Evolutionary conservation across 2,888 invertebrate genomes (phyloP).

Genomic region (Perizoma flavofasciatum): DNA sequence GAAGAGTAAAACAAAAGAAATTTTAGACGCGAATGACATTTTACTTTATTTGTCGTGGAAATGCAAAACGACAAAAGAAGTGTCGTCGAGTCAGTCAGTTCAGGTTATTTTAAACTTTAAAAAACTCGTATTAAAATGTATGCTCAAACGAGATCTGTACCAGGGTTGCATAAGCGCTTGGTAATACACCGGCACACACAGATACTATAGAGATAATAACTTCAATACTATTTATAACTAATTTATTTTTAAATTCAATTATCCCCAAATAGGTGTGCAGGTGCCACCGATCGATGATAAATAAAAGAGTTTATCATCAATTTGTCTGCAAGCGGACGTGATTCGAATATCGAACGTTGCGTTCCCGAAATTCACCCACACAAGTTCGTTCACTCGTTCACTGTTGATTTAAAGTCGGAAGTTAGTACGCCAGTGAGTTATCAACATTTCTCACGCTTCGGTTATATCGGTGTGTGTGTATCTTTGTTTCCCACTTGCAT

Average conservation of each 20-base stretch:
- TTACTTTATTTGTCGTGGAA: constrained; percentile 78
- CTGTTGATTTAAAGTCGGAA: constrained; percentile 72
- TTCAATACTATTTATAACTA: constrained; percentile 66
- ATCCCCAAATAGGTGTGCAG: constrained; percentile 45
- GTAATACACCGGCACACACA: constrained; percentile 67
- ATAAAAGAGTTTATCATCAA: constrained; percentile 51
- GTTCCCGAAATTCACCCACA: constrained; percentile 52
- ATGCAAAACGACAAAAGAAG: constrained; percentile 74
- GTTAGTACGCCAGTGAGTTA: constrained; percentile 77
- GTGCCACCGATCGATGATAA: constrained; percentile 46
- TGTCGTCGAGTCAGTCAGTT: constrained; percentile 75
- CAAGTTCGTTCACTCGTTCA: constrained; percentile 53
- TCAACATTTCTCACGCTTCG: constrained; percentile 82
- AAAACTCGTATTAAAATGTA: constrained; percentile 78
- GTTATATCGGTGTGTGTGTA: constrained; percentile 68
- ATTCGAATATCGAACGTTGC: constrained; percentile 47
- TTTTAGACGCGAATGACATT: constrained; percentile 73
- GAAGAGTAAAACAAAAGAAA: constrained; percentile 47
- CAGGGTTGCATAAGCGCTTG: constrained; percentile 67
- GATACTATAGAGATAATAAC: constrained; percentile 56
- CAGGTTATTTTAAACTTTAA: constrained; percentile 71
- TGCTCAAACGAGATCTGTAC: constrained; percentile 79
- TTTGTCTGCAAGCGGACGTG: constrained; percentile 54
- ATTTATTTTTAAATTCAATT: constrained; percentile 52
- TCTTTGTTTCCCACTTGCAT: constrained; percentile 59